Evolutionary conservation across 2,888 invertebrate genomes (phyloP).

Genomic region (Acanthosepion lycidas): DNA sequence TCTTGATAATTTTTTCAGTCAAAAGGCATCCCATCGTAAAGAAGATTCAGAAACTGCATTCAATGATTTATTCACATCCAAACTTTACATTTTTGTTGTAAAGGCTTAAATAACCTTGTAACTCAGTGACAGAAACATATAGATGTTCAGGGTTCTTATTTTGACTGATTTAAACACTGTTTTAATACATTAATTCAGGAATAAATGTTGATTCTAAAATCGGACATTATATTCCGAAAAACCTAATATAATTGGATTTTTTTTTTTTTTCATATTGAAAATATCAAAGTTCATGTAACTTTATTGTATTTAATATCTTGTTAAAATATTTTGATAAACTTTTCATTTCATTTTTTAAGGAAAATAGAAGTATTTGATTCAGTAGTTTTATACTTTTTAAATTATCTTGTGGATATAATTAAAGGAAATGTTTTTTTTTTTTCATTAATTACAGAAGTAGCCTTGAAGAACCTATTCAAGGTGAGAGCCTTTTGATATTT

Average conservation of each 20-base stretch:
- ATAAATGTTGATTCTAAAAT: no score
- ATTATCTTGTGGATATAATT: not conserved
- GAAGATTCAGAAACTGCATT: no score
- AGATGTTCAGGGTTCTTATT: no score
- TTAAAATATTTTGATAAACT: not conserved
- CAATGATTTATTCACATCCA: no score
- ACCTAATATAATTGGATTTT: not conserved
- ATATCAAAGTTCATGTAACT: not conserved
- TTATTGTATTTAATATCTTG: not conserved
- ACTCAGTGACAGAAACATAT: no score
- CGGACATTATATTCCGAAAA: no score
- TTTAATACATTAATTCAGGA: no score
- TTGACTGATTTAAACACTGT: no score
- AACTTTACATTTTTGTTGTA: no score
- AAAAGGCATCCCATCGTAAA: no score
- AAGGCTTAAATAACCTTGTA: no score
- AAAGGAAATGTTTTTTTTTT: not conserved
- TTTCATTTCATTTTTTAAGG: not conserved
- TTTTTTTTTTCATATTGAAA: not conserved
- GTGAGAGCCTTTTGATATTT: not conserved
- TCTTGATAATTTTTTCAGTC: no score
- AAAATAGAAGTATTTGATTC: not conserved
- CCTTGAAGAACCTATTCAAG: conserved; percentile 43
- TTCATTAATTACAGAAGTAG: conserved; percentile 37
- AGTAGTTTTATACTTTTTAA: not conserved